A percentile compares a stretch with the other conserved stretches of the same genome.
phyloP scores from a whole-genome alignment of 92 coral and sea anemone genomes.

The Nematostella vectensis region DNA sequence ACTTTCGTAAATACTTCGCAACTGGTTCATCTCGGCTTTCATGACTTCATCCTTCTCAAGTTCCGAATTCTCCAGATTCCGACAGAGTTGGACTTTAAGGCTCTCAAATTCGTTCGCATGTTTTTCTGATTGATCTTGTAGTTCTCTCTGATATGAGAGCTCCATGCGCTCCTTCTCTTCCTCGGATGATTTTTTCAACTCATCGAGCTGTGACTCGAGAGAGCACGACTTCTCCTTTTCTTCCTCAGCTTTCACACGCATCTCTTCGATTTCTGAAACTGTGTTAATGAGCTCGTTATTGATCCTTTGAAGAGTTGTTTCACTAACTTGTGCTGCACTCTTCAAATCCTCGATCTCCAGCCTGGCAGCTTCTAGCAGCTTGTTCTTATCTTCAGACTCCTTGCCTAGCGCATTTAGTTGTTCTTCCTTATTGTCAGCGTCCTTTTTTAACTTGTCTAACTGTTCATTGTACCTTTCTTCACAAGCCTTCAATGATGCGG shows the following conservation, averaged over 20 bases:
- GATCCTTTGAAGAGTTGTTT: slow-evolving; percentile 21
- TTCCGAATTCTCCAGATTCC: slow-evolving; percentile 52
- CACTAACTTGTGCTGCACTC: slow-evolving; percentile 12
- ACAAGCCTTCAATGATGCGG: slow-evolving; percentile 27
- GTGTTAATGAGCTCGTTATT: slow-evolving; percentile 28
- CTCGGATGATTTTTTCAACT: slow-evolving; percentile 36
- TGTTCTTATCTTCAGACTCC: slow-evolving; percentile 19
- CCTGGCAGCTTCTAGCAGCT: slow-evolving; percentile 15
- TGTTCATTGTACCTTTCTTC: slow-evolving; percentile 55
- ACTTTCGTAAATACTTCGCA: slow-evolving; percentile 64
- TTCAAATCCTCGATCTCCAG: slow-evolving; percentile 16
- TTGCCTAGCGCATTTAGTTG: slow-evolving; percentile 4
- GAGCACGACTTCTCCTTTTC: slow-evolving; percentile 38
- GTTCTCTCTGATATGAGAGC: slow-evolving; percentile 51
- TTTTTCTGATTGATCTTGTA: slow-evolving; percentile 35
- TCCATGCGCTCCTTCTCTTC: slow-evolving; percentile 55
- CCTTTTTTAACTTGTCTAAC: slow-evolving; percentile 33
- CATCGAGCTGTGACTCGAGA: slow-evolving; percentile 42
- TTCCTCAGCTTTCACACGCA: slow-evolving; percentile 33
- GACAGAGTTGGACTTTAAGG: slow-evolving; percentile 35
- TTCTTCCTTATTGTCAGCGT: slow-evolving; percentile 34
- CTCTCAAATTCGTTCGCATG: slow-evolving; percentile 54
- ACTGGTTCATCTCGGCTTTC: slow-evolving; percentile 56
- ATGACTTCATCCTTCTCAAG: slow-evolving; percentile 45
- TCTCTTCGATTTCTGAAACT: slow-evolving; percentile 24